phyloP scores from a whole-genome alignment of 1,140 invertebrate species.

The Neodiprion lecontei region DNA sequence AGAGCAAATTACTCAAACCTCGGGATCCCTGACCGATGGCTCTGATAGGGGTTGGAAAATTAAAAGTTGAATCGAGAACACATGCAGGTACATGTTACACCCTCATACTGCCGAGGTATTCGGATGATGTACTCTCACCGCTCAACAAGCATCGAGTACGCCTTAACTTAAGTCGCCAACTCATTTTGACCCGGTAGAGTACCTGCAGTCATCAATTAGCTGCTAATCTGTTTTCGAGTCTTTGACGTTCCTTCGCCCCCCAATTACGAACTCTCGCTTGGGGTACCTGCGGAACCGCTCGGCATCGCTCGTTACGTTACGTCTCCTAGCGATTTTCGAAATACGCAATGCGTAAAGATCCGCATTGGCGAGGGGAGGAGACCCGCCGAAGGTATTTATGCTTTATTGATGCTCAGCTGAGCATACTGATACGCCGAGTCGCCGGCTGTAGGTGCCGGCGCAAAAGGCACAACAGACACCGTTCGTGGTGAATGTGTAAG shows the following conservation, averaged over 20 bases:
- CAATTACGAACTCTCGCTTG: background rate
- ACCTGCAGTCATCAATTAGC: constrained; percentile 14
- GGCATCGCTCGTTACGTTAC: background rate
- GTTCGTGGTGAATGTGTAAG: background rate
- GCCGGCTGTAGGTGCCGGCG: constrained; percentile 5
- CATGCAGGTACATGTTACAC: too few species aligned
- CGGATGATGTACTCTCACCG: background rate
- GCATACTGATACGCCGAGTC: constrained; percentile 17
- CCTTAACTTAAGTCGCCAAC: background rate
- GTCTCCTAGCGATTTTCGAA: background rate
- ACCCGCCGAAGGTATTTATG: constrained; percentile 14
- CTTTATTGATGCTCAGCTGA: constrained; percentile 21
- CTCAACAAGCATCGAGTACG: background rate
- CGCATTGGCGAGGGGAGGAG: background rate
- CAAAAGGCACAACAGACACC: constrained; percentile 12
- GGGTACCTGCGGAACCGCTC: constrained; percentile 1
- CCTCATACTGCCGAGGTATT: background rate
- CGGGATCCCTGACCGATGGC: background rate
- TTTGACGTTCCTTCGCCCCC: constrained; percentile 10
- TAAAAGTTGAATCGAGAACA: background rate
- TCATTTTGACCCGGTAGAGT: background rate
- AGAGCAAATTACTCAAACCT: too few species aligned
- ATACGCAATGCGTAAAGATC: background rate
- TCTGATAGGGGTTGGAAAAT: background rate
- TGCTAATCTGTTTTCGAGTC: constrained; percentile 19